phyloP scores from a whole-genome alignment of 1,140 invertebrate species.

The Harlomillsia oculata region DNA sequence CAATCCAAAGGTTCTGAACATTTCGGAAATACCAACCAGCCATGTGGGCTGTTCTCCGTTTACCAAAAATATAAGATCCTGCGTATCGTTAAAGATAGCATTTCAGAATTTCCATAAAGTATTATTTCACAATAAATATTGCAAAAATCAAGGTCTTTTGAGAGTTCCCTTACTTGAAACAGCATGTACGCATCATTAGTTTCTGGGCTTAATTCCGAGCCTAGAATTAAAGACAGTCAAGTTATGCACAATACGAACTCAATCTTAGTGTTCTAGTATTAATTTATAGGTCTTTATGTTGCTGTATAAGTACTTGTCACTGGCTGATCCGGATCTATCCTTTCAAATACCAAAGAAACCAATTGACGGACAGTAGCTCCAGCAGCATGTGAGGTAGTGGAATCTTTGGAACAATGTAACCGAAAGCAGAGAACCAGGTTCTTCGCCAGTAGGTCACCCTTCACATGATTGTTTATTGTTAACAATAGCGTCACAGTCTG shows the following conservation, averaged over 20 bases:
- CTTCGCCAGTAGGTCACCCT: slow-evolving; percentile 87
- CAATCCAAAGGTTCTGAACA: slow-evolving; percentile 92
- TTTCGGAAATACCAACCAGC: slow-evolving; percentile 90
- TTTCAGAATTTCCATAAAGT: background rate
- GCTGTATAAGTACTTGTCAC: no score
- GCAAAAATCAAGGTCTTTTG: background rate
- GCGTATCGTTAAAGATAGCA: background rate
- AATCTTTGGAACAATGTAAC: slow-evolving; percentile 86
- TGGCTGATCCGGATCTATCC: slow-evolving; percentile 57
- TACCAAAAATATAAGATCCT: slow-evolving; percentile 88
- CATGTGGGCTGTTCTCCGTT: slow-evolving; percentile 93
- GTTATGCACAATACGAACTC: no score
- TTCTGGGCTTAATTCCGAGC: slow-evolving; percentile 39
- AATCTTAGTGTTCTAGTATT: background rate
- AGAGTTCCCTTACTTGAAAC: slow-evolving; percentile 53
- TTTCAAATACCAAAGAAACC: slow-evolving; percentile 92
- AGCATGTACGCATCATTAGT: slow-evolving; percentile 90
- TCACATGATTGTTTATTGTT: slow-evolving; percentile 86
- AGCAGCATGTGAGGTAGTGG: slow-evolving; percentile 89
- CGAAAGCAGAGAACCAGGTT: slow-evolving; percentile 91
- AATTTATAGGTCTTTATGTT: background rate
- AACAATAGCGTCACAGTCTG: slow-evolving; percentile 90
- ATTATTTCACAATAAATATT: background rate
- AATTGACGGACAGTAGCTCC: slow-evolving; percentile 92
- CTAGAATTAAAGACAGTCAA: slow-evolving; percentile 13